Evolutionary conservation across 2,797 vertebrate species (phyloP).

Genomic region (Manis javanica): DNA sequence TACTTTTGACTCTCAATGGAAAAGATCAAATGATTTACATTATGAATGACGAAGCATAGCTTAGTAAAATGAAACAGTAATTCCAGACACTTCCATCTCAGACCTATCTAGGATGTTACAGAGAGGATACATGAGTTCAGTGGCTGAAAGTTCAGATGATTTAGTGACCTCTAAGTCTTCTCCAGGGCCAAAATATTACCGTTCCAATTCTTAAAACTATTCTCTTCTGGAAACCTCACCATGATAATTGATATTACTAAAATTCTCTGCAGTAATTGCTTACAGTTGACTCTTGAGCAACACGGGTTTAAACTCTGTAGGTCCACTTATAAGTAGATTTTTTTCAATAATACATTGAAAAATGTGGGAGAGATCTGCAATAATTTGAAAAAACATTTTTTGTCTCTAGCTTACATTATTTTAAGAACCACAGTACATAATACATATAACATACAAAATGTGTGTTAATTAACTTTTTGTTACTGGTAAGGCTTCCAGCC

Average conservation of each 20-base stretch:
- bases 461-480: too few species aligned
- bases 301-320: too few species aligned
- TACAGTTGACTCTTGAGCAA: background rate
- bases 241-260: background rate
- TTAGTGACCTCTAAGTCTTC: background rate
- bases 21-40: background rate
- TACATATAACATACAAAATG: too few species aligned
- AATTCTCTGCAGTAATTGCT: background rate
- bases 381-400: too few species aligned
- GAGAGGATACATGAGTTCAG: background rate
- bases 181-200: background rate
- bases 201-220: background rate
- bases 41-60: background rate
- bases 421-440: too few species aligned
- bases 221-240: background rate
- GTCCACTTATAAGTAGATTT: too few species aligned
- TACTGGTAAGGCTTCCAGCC: too few species aligned
- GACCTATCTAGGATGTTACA: too few species aligned
- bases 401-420: too few species aligned
- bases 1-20: background rate
- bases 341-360: too few species aligned
- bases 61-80: background rate
- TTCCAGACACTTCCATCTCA: background rate
- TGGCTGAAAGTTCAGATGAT: background rate
- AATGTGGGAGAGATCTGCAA: too few species aligned